Base-by-base conservation (phyloP, 1,140 invertebrate genomes). In the Tachypleus tridentatus region DNA sequence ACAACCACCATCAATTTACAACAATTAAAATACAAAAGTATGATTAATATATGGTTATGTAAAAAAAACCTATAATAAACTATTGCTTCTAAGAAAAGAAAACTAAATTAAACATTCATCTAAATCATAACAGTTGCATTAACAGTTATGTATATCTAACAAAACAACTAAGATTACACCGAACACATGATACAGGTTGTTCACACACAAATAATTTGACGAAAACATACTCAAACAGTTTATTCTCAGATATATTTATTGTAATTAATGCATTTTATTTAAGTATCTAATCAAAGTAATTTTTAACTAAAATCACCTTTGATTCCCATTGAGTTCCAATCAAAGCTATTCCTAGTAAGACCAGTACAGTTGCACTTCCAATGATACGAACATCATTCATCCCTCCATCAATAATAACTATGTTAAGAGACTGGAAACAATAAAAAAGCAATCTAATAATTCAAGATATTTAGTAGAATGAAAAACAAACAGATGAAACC, bases 301-400 rank as follows among this genome's bases (percentile, higher is more conserved):
- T 29, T 29, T 29, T 29, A 6, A 52, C 51, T 54, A 49, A 6
- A 52, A 5, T 49, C 63, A 72, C 70, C 60, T 72, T 71, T 64
- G 66, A 67, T 70, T 71, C 78, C 78, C 75, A 82, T 64, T 78
- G 77, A 88, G 91, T 93, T 50, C 91, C 91, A n/a, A 93, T 81
- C 8, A 90, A 87, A 69, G 91, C 92, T 51, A 93, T 89, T 9
- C 87, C 71, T 57, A 91, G 83, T 81, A 96, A 86, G 4, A 76
- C 68, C 47, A 79, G 70, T 9, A 81, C 76, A 1, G 80, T 76
- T 8, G 77, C 67, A 6, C 62, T 65, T n/a, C 83, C 83, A 67
- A 84, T 80, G 47, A 85, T 77, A 52, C 84, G 72, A 9, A 84
- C 79, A 73, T 84, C 82, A 70, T 84, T 83, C 0, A 78, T 66